Base-by-base conservation (phyloP, 2,113 vertebrate genomes). In the Coreoperca whiteheadi region DNA sequence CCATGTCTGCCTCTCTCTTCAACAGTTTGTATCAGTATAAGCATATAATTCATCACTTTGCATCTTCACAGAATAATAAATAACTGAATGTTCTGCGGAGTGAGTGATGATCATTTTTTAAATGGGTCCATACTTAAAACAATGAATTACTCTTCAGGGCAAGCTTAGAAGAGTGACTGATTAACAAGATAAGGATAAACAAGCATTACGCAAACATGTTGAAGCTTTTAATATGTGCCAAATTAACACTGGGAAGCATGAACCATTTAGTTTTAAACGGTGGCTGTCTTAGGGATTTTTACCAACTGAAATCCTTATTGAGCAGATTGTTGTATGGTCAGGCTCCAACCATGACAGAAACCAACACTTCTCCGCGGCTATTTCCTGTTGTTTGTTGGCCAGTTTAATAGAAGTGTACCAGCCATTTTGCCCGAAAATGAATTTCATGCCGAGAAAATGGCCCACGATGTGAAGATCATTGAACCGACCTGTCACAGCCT, bases 401-500 rank as follows among this genome's bases (percentile, higher is more conserved):
- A 41, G 50, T 85, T 85, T 68, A 70, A 67, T 32, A 20, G 23
- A 37, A 43, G n/a, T 43, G 68, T 71, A n/a, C 82, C 8, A 3
- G 54, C 46, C 82, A 66, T 82, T 89, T 77, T 79, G 51, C 77
- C 73, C 48, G 0, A 28, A 82, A 87, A 74, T 65, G 61, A 82
- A 78, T 74, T 84, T 50, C 79, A 69, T 41, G 73, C 34, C 1
- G 51, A 25, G 77, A 83, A 87, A 90, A 85, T 85, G 61, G 72
- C 53, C 71, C 37, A 14, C 25, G 15, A 78, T 79, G 59, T 82
- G 76, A 77, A 63, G 83, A 84, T 78, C 78, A 82, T 61, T 83
- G 85, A 67, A 74, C 41, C 60, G 15, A 39, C 72, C 81, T 88
- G 88, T 84, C 87, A 84, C 77, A 64, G 59, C 70, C 64, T 77